A percentile compares a stretch with the other conserved stretches of the same genome.
Conservation (phyloP, 2,888 invertebrate genomes). For the Acanthopleura granulata region DNA sequence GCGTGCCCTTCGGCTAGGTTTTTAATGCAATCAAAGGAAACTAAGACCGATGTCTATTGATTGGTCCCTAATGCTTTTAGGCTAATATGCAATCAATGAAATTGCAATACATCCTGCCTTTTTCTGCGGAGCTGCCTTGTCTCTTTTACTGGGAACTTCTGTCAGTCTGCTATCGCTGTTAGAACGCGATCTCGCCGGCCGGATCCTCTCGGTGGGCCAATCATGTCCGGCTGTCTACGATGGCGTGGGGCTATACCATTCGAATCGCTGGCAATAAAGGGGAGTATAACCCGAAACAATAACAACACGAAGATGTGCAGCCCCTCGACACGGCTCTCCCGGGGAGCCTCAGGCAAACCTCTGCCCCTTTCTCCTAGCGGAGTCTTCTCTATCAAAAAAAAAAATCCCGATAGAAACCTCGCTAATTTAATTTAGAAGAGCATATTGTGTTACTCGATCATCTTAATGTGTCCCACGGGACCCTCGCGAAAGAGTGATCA, state of each 20-base stretch:
- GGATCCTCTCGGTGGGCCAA: neutral
- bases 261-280: no score
- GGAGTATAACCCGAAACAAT: no score
- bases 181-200: neutral
- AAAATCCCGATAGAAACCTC: neutral
- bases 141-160: neutral
- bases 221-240: no score
- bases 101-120: neutral
- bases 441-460: neutral
- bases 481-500: neutral
- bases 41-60: conserved; percentile 5
- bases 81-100: conserved; percentile 12
- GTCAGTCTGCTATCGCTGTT: neutral
- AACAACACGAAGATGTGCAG: neutral
- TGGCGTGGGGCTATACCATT: no score
- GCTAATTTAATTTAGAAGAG: conserved; percentile 10
- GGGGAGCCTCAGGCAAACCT: neutral
- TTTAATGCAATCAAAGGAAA: conserved; percentile 10
- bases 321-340: neutral
- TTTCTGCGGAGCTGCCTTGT: neutral
- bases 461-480: neutral
- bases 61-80: conserved; percentile 5
- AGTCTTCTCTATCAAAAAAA: neutral
- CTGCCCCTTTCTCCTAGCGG: neutral
- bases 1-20: neutral